phyloP scores from a whole-genome alignment of 2,113 vertebrate genomes.

The Nerophis ophidion region DNA sequence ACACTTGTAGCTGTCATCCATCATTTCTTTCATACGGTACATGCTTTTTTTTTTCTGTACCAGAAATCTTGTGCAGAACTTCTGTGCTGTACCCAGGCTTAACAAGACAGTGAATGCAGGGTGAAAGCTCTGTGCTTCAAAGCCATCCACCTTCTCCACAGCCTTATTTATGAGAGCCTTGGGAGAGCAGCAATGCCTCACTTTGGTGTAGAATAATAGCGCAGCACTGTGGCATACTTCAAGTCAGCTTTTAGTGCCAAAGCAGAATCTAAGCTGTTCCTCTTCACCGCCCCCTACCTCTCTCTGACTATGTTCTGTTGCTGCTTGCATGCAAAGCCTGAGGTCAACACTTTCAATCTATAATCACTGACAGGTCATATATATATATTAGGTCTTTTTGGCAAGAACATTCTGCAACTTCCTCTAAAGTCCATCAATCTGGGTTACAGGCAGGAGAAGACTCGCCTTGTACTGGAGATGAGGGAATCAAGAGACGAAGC shows the following conservation, averaged over 20 bases:
- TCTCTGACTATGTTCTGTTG: slow-evolving; percentile 29
- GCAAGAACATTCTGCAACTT: too few relatives aligned
- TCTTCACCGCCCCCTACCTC: slow-evolving; percentile 13
- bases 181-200: slow-evolving; percentile 27
- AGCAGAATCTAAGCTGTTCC: slow-evolving; percentile 36
- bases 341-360: slow-evolving; percentile 12
- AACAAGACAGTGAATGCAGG: slow-evolving; percentile 26
- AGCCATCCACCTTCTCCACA: slow-evolving; percentile 13
- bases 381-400: too few relatives aligned
- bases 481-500: too few relatives aligned
- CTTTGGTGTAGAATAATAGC: slow-evolving; percentile 56
- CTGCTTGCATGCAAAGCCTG: slow-evolving; percentile 2
- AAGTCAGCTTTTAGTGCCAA: slow-evolving; percentile 55
- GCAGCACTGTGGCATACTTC: slow-evolving; percentile 39
- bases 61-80: slow-evolving; percentile 14
- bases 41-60: background rate
- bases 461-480: too few relatives aligned
- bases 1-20: background rate
- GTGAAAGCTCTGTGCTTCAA: slow-evolving; percentile 14
- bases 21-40: slow-evolving; percentile 8
- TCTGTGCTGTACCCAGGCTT: slow-evolving; percentile 20
- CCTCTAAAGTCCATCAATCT: too few relatives aligned
- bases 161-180: slow-evolving; percentile 52
- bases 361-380: slow-evolving; percentile 46
- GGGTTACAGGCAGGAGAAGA: too few relatives aligned